These are phyloP conservation scores for Fulica atra DNA, from an alignment of 2,113 vertebrate genomes.

Conservation along the genomic window DNA sequence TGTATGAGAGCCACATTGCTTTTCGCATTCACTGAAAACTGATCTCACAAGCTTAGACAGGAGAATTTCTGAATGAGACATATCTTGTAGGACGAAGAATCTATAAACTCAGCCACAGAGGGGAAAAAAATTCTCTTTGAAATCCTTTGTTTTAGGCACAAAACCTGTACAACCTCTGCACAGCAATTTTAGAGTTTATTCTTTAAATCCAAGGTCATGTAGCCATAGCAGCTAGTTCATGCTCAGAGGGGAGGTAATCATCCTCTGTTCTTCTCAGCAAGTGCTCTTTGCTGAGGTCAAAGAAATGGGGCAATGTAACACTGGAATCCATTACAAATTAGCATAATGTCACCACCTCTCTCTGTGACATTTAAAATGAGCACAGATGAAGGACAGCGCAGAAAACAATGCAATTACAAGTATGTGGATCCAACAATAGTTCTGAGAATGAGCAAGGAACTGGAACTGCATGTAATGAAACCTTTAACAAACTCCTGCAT, in stretches of 20 bases:
- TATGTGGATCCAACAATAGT: background rate
- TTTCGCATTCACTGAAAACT: constrained; percentile 31
- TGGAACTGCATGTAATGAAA: background rate
- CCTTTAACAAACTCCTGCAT: background rate
- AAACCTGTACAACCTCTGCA: constrained; percentile 55
- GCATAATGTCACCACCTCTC: constrained; percentile 65
- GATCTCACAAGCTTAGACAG: background rate
- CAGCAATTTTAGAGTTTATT: constrained; percentile 59
- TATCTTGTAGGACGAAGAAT: background rate
- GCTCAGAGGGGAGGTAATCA: constrained; percentile 67
- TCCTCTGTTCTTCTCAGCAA: constrained; percentile 64
- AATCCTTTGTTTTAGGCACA: constrained; percentile 60
- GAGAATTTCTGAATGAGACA: constrained; percentile 33
- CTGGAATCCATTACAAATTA: constrained; percentile 68
- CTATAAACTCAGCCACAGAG: background rate
- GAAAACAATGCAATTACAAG: constrained; percentile 45
- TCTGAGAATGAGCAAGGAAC: background rate
- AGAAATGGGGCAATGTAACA: constrained; percentile 55
- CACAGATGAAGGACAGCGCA: constrained; percentile 26
- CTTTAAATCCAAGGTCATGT: constrained; percentile 65
- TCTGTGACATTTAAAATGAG: constrained; percentile 64
- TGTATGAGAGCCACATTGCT: background rate
- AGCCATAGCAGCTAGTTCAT: constrained; percentile 47
- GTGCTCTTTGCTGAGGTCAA: constrained; percentile 64
- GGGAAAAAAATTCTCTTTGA: constrained; percentile 48